phyloP scores from a whole-genome alignment of 2,797 vertebrate species.

The Haliaeetus vocifer region DNA sequence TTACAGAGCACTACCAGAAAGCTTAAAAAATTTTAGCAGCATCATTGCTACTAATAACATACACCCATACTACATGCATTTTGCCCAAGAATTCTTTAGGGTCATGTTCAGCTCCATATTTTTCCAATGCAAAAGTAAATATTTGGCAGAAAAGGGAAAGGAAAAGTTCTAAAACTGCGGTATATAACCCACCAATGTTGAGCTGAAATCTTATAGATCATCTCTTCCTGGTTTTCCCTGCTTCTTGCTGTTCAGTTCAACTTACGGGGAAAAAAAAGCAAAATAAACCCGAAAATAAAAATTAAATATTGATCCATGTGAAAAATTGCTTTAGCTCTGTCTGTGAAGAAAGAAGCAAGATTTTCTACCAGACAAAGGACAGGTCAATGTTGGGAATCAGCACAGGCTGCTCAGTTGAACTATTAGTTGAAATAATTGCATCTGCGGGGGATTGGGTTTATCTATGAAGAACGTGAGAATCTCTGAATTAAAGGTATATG shows the following conservation, averaged over 20 bases:
- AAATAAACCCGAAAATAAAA: not conserved
- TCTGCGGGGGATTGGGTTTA: not conserved
- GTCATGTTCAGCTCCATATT: not conserved
- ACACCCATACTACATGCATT: not conserved
- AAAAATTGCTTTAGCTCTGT: slow-evolving; percentile 23
- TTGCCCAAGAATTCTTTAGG: not conserved
- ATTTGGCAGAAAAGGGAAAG: not conserved
- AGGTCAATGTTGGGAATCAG: not conserved
- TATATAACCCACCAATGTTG: not conserved
- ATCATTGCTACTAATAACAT: not conserved
- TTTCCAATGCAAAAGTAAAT: not conserved
- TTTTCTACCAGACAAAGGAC: not conserved
- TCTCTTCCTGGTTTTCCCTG: not conserved
- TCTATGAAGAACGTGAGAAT: not conserved
- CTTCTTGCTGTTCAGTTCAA: not conserved
- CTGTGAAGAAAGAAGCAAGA: not conserved
- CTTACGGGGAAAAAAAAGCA: not conserved
- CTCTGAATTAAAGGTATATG: not conserved
- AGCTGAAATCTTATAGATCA: not conserved
- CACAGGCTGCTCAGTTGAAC: not conserved
- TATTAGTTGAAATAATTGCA: slow-evolving; percentile 23
- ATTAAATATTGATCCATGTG: slow-evolving; percentile 41
- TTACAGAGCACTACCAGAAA: not conserved
- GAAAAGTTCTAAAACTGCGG: not conserved
- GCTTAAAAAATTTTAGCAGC: not conserved